These are phyloP conservation scores for Volucella inanis DNA, from an alignment of 2,888 invertebrate genomes.

Conservation along the genomic window DNA sequence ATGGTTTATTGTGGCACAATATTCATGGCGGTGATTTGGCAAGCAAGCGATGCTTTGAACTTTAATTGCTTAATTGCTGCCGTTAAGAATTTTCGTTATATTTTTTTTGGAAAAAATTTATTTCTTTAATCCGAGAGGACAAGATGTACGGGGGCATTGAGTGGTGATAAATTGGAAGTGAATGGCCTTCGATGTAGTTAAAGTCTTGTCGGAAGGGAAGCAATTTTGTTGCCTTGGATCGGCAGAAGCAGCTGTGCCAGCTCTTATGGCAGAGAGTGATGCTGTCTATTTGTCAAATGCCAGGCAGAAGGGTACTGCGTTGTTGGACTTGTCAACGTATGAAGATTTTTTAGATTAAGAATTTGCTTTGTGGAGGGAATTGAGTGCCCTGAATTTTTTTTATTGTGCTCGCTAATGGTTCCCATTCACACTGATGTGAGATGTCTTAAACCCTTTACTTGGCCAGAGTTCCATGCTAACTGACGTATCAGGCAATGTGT, in stretches of 20 bases:
- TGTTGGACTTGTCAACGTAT: too few relatives aligned
- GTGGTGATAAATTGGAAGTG: slow-evolving; percentile 59
- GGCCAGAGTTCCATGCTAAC: too few relatives aligned
- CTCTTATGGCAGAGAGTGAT: slow-evolving; percentile 24
- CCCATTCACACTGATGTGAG: too few relatives aligned
- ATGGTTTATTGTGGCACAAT: slow-evolving; percentile 44
- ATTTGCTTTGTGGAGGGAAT: too few relatives aligned
- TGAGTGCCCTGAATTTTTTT: too few relatives aligned
- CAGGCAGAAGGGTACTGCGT: background rate
- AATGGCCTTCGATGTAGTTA: slow-evolving; percentile 57
- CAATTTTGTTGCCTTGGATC: slow-evolving; percentile 3
- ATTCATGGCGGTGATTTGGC: slow-evolving; percentile 48
- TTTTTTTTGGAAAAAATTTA: too few relatives aligned
- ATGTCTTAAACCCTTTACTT: too few relatives aligned
- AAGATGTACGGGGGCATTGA: slow-evolving; percentile 20
- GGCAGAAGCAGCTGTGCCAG: slow-evolving; percentile 27
- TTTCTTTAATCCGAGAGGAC: slow-evolving; percentile 21
- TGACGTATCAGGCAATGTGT: too few relatives aligned
- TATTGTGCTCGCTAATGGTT: too few relatives aligned
- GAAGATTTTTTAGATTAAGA: too few relatives aligned
- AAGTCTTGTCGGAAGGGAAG: slow-evolving; percentile 30
- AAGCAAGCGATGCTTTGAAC: slow-evolving; percentile 49
- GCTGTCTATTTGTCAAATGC: slow-evolving; percentile 41
- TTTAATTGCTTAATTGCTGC: slow-evolving; percentile 66
- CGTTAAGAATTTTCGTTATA: slow-evolving; percentile 42